Evolutionary conservation across 1,140 invertebrate species (phyloP), one percentile per base, ranked within the genome.

Genomic region (Carcinoscorpius rotundicauda): DNA sequence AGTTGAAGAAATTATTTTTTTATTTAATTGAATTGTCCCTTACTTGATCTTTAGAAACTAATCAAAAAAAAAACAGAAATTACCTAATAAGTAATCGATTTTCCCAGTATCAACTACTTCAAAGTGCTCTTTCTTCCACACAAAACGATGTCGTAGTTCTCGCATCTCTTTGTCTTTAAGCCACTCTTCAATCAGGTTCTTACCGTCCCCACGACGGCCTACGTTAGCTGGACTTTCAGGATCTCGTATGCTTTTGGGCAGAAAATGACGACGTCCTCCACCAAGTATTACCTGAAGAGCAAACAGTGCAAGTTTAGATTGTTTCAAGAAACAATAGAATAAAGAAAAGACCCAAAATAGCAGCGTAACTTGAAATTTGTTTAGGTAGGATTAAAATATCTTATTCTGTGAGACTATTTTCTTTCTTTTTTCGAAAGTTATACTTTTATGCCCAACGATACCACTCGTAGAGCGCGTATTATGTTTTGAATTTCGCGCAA

Each of bases 341-440:
- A 70, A 87, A 84, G 0, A 91, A 74, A n/a, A 90, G 74, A 73
- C 90, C 87, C 8, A 84, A 78, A 0, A 85, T 87, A 57, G 89
- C 88, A 70, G 90, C 88, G 73, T 29, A 29, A 29, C 29, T 1
- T 29, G 29, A 29, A 29, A 29, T 29, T 29, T 2, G 29, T 29
- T 29, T 87, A 89, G 73, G 85, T 2, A 29, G 29, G 29, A 29
- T 29, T 29, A 29, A 29, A 29, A 29, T 29, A 29, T 29, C 29
- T 29, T 29, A 29, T 29, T 29, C 29, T 29, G 29, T 29, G 29
- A 29, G 29, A 0, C 29, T 29, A 29, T 29, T 29, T 29, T 29
- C 29, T 29, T 29, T 29, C 29, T 29, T 2, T 0, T 29, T 29
- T 29, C 29, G 29, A 29, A 29, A 29, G 29, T 29, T 29, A 29